Conservation (phyloP, 2,888 invertebrate species). For the Nephrotoma guestfalica region DNA sequence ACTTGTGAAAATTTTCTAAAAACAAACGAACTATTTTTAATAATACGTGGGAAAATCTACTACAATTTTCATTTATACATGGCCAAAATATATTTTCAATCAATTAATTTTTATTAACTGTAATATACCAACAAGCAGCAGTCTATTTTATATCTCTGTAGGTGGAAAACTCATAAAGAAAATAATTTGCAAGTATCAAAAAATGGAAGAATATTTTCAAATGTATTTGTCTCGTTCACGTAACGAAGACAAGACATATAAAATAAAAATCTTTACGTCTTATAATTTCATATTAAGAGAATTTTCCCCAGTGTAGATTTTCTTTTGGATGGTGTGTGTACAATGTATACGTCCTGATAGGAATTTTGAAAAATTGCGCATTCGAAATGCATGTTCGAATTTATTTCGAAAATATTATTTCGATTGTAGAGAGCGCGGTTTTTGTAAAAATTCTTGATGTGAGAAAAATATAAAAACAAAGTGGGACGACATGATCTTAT, state of each 20-base stretch:
- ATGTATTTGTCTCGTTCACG: not conserved
- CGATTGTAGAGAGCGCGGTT: too few species aligned
- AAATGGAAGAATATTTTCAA: not conserved
- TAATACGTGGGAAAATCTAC: not conserved
- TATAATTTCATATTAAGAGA: not conserved
- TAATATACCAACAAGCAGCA: not conserved
- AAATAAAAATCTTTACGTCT: not conserved
- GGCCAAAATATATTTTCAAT: not conserved
- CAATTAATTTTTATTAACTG: not conserved
- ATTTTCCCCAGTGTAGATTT: not conserved
- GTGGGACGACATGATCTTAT: not conserved
- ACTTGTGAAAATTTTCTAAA: not conserved
- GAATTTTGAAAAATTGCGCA: not conserved
- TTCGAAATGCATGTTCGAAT: not conserved
- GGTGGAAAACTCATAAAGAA: not conserved
- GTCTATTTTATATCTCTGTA: not conserved
- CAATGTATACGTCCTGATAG: too few species aligned
- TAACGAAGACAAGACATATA: not conserved
- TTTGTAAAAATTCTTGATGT: not conserved
- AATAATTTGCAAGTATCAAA: not conserved
- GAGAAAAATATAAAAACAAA: not conserved
- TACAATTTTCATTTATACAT: not conserved
- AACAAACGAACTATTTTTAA: not conserved
- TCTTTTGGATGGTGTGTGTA: not conserved
- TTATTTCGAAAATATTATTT: too few species aligned